A percentile compares a stretch with the other conserved stretches of the same genome.
Evolutionary conservation across 2,797 vertebrate genomes (phyloP).

Genomic region (Centroberyx gerrardi): DNA sequence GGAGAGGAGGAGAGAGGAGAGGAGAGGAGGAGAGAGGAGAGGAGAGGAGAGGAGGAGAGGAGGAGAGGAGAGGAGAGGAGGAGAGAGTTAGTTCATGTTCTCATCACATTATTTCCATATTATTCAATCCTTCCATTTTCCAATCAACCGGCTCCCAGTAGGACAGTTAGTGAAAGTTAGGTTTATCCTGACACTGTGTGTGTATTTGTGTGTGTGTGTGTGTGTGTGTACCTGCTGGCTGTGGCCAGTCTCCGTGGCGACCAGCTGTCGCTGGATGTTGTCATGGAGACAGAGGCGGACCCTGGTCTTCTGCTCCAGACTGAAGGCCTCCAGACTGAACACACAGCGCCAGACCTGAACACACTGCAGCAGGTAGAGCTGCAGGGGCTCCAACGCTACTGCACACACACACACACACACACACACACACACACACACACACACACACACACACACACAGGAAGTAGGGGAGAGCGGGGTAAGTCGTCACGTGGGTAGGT

Average conservation of each 20-base stretch:
- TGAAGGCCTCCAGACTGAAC: constrained; percentile 70
- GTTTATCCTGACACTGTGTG: no score
- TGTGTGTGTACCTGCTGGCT: constrained; percentile 54
- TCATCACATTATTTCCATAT: no score
- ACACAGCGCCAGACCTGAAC: constrained; percentile 36
- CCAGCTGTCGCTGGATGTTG: constrained; percentile 64
- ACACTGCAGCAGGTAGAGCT: constrained; percentile 57
- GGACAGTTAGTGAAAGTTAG: no score
- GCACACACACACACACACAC: neutral
- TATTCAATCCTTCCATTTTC: no score
- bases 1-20: neutral
- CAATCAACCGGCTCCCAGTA: no score
- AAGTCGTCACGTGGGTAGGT: no score
- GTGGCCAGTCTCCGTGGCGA: constrained; percentile 29
- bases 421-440: constrained; percentile 9
- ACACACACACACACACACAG: neutral
- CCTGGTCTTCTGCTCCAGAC: constrained; percentile 64
- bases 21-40: neutral
- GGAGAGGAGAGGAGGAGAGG: neutral
- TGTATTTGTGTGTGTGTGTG: no score
- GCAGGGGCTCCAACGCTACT: constrained; percentile 52
- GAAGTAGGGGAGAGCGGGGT: no score
- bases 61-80: neutral
- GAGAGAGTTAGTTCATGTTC: neutral
- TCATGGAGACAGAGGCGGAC: constrained; percentile 76